A percentile compares a stretch with the other conserved stretches of the same genome.
Evolutionary conservation across 2,113 vertebrate species (phyloP).

Genomic region (Alectura lathami): DNA sequence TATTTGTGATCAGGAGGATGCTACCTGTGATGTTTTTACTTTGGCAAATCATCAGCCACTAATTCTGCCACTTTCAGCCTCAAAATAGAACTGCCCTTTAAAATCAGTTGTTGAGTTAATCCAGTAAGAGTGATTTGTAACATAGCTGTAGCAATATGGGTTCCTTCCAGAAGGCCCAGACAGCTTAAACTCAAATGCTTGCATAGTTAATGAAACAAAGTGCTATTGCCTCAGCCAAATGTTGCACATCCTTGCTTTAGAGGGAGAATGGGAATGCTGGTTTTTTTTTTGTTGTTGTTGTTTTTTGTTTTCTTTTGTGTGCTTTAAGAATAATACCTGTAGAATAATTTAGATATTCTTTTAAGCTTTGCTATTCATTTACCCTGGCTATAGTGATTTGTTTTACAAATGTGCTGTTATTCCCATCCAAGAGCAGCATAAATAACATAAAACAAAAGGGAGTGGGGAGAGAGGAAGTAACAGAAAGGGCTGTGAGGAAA

Average conservation of each 20-base stretch:
- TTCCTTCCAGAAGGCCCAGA: not conserved
- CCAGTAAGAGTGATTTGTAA: not conserved
- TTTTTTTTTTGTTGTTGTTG: not conserved
- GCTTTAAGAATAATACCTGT: not conserved
- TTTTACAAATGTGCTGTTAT: not conserved
- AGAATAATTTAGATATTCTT: not conserved
- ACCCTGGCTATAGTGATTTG: not conserved
- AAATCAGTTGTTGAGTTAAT: not conserved
- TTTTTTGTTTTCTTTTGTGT: accelerated
- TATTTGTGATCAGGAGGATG: not conserved
- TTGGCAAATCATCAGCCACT: not conserved
- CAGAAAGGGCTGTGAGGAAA: not conserved
- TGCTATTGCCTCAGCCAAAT: not conserved
- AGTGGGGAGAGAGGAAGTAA: not conserved
- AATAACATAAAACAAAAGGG: not conserved
- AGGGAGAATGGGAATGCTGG: not conserved
- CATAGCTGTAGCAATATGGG: not conserved
- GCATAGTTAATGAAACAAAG: not conserved
- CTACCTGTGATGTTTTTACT: not conserved
- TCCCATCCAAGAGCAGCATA: not conserved
- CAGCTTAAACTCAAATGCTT: not conserved
- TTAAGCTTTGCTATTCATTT: not conserved
- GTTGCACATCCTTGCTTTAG: not conserved
- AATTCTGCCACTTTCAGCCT: not conserved
- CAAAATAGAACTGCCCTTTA: not conserved